Conservation (phyloP, 2,888 invertebrate species). For the Rotaria magnacalcarata region DNA sequence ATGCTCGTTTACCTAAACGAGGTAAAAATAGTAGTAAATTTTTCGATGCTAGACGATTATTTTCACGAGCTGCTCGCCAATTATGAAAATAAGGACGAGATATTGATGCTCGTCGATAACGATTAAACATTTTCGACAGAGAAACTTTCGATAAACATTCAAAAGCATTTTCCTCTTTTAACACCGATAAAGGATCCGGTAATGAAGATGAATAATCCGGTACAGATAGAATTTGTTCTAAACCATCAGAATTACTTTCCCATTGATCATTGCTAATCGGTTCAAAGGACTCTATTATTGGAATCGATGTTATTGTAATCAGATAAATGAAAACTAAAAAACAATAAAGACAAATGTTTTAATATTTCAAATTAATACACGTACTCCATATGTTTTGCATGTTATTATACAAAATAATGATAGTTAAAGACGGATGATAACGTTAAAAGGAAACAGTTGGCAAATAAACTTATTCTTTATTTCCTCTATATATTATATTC, state of each 20-base stretch:
- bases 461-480: background rate
- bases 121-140: background rate
- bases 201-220: background rate
- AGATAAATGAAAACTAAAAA: background rate
- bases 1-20: conserved; percentile 13
- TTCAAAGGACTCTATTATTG: background rate
- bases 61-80: background rate
- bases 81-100: background rate
- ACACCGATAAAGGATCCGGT: background rate
- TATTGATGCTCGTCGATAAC: conserved; percentile 13
- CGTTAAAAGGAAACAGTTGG: background rate
- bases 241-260: too few relatives aligned
- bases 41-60: background rate
- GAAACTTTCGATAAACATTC: background rate
- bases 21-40: background rate
- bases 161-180: background rate
- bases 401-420: background rate
- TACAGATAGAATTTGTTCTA: background rate
- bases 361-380: background rate
- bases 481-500: background rate
- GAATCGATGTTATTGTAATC: background rate
- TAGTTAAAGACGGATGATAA: background rate
- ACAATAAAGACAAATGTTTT: background rate
- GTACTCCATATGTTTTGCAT: background rate
- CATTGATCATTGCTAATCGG: background rate